Conservation (phyloP, 2,113 vertebrate species). For the Hippocampus guttulatus region DNA sequence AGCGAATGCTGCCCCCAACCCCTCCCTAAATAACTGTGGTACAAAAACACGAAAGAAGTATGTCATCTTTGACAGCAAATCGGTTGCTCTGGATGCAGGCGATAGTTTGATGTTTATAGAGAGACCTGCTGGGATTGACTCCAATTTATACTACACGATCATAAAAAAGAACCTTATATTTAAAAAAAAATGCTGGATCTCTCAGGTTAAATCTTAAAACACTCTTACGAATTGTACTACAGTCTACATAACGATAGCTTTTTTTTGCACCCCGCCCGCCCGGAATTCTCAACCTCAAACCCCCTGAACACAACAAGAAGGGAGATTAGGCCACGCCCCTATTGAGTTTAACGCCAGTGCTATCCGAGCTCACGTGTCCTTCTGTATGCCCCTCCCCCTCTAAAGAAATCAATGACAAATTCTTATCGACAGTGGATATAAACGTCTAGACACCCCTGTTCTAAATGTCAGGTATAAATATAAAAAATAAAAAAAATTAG, state of each 20-base stretch:
- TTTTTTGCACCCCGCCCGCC: too few relatives aligned
- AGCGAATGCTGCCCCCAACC: conserved; percentile 24
- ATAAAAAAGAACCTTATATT: not conserved
- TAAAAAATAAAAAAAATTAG: too few relatives aligned
- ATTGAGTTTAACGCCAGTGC: too few relatives aligned
- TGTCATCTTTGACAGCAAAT: conserved; percentile 36
- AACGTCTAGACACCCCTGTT: too few relatives aligned
- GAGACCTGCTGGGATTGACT: not conserved
- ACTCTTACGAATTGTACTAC: not conserved
- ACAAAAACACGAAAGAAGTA: conserved; percentile 11
- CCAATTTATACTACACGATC: conserved; percentile 9
- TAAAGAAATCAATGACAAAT: too few relatives aligned
- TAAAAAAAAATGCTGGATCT: not conserved
- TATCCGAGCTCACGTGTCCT: too few relatives aligned
- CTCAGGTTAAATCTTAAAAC: not conserved
- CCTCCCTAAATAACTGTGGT: conserved; percentile 7
- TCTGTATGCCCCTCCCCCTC: too few relatives aligned
- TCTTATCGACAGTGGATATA: too few relatives aligned
- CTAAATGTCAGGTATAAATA: too few relatives aligned
- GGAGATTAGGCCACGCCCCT: too few relatives aligned
- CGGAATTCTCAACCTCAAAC: not conserved
- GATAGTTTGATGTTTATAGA: not conserved
- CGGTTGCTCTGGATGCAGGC: conserved; percentile 16
- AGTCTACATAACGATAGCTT: not conserved
- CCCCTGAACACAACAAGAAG: not conserved